A percentile compares a stretch with the other conserved stretches of the same genome.
These are phyloP conservation scores for Accipiter cooperii DNA, from an alignment of 2,113 vertebrate species.

Conservation along the genomic window DNA sequence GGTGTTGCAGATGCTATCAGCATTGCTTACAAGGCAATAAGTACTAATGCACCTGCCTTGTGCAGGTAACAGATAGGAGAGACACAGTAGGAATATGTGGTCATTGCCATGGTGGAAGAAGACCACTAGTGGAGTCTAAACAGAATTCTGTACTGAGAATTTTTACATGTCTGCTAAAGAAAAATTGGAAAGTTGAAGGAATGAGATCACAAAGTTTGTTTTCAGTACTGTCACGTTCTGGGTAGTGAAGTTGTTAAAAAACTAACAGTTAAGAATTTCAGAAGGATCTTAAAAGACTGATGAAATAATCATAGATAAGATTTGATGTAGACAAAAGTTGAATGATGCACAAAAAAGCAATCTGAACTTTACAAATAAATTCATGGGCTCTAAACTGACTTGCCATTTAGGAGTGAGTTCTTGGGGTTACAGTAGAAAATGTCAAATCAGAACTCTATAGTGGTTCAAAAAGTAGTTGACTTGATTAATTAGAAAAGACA, in stretches of 20 bases:
- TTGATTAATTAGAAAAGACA: background rate
- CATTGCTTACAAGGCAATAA: background rate
- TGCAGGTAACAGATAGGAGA: background rate
- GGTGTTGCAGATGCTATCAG: background rate
- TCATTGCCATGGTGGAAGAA: background rate
- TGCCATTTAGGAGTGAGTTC: background rate
- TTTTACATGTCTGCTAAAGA: background rate
- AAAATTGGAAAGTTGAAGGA: background rate
- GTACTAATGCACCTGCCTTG: background rate
- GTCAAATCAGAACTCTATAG: background rate
- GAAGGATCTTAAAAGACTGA: background rate
- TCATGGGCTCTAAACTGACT: background rate
- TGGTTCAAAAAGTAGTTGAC: background rate
- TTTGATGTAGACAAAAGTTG: background rate
- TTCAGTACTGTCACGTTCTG: background rate
- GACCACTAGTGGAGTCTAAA: background rate
- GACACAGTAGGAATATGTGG: background rate
- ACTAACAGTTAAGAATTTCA: background rate
- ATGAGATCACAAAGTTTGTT: background rate
- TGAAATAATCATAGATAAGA: background rate
- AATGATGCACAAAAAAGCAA: background rate
- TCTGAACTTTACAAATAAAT: background rate
- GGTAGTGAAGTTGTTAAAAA: background rate
- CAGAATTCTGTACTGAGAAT: background rate
- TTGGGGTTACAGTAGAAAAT: background rate